Evolutionary conservation across 2,113 vertebrate species (phyloP).

Genomic region (Raphicerus campestris): DNA sequence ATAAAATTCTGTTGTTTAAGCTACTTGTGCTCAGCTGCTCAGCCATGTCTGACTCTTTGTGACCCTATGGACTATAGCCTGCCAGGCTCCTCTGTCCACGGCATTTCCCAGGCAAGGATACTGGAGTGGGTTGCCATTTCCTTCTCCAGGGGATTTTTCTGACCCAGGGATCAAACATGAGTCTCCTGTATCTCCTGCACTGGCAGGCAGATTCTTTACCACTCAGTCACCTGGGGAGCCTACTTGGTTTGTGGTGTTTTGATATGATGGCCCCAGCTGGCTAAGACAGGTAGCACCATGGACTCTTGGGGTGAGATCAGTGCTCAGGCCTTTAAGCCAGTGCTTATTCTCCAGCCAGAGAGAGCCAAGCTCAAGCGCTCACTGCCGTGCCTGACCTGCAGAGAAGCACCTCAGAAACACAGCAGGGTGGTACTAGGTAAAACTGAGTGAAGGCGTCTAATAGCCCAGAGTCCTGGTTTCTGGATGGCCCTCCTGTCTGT

Average conservation of each 20-base stretch:
- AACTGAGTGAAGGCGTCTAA: no score
- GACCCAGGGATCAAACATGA: neutral
- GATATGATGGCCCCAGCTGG: neutral
- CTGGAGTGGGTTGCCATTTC: neutral
- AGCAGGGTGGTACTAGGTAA: neutral
- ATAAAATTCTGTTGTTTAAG: neutral
- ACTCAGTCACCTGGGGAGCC: neutral
- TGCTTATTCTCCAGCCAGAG: neutral
- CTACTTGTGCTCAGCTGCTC: neutral
- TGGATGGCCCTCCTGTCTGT: no score
- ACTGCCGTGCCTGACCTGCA: no score
- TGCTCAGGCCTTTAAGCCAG: neutral
- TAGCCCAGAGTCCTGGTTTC: neutral
- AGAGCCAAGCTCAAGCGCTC: neutral
- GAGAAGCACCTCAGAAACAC: neutral
- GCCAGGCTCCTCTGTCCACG: neutral
- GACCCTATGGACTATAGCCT: rapidly evolving
- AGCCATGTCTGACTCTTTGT: neutral
- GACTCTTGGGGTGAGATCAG: neutral
- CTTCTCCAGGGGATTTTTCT: neutral
- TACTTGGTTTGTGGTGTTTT: neutral
- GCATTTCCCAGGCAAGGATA: neutral
- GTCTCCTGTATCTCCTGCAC: neutral
- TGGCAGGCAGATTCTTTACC: neutral
- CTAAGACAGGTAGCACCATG: no score